Conservation (phyloP, 1,140 invertebrate genomes). For the Eulimnadia texana region DNA sequence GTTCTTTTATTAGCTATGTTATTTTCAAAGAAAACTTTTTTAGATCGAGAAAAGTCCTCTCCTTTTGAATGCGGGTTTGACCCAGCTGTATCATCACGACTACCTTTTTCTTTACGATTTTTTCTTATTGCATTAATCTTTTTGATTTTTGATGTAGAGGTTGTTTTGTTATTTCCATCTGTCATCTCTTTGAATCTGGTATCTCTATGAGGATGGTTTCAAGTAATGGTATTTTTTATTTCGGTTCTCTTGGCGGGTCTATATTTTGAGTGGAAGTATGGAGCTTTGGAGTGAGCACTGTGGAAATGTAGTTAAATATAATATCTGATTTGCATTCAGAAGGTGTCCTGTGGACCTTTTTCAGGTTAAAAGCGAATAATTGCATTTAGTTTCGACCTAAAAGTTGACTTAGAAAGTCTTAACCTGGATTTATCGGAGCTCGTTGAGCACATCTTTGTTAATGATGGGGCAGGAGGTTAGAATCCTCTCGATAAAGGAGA, state of each 20-base stretch:
- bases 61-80: slow-evolving; percentile 25
- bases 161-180: slow-evolving; percentile 38
- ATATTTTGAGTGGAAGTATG: slow-evolving; percentile 45
- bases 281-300: slow-evolving; percentile 38
- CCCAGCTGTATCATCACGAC: slow-evolving; percentile 15
- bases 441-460: slow-evolving; percentile 41
- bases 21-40: slow-evolving; percentile 34
- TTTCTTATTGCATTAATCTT: slow-evolving; percentile 45
- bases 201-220: slow-evolving; percentile 29
- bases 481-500: slow-evolving; percentile 33
- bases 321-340: slow-evolving; percentile 46
- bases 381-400: slow-evolving; percentile 19
- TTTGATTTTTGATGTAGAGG: slow-evolving; percentile 49
- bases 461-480: slow-evolving; percentile 32
- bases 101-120: slow-evolving; percentile 38
- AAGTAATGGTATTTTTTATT: slow-evolving; percentile 34
- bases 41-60: slow-evolving; percentile 18
- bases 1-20: slow-evolving; percentile 30
- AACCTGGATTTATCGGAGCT: slow-evolving; percentile 36
- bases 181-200: slow-evolving; percentile 29
- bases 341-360: slow-evolving; percentile 25
- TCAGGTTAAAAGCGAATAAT: slow-evolving; percentile 14
- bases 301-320: slow-evolving; percentile 44
- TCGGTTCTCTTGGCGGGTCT: slow-evolving; percentile 38
- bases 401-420: slow-evolving; percentile 4